Evolutionary conservation across 2,888 invertebrate species (phyloP), one percentile per base, ranked within the genome.

Genomic region (Drosophila anomalipes): DNA sequence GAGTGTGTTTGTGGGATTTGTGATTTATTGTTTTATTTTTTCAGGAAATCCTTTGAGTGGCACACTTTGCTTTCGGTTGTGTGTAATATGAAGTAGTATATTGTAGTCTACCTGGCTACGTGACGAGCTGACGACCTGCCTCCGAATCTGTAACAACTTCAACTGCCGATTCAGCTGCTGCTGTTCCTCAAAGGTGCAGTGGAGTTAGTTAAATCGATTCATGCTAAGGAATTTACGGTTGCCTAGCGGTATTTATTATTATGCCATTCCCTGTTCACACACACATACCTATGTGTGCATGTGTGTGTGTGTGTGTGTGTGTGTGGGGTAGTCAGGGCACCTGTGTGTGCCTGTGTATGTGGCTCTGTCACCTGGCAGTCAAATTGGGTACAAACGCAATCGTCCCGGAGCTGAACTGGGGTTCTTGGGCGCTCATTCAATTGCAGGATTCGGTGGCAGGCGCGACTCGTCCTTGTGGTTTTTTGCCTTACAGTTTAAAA

Each of bases 241-340:
- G 90, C 90, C 91, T 89, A 90, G 90, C 86, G 78, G 91, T 84
- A 81, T 86, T 86, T 89, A 82, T 88, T 87, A 90, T 88, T 88
- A 91, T 86, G 83, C 74, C 58, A 32, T 53, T 37, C 41, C 49
- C 70, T 54, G 67, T 57, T 69, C 47, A 47, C 22, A 47, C 47
- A 35, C 14, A 35, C 35, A 4, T 35, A 14, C 35, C 4, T 12
- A 37, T 53, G 22, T 37, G n/a, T 10, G 10, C 37, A 47, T 26
- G n/a, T 57, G 14, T 44, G 35, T 12, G 33, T 7, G 12, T 33
- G 26, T 60, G 16, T 37, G 35, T 4, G 33, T 7, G 12, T 73
- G 44, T 52, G 19, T 63, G 62, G 77, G 66, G 77, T 77, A 78
- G 63, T 54, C 59, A 72, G 62, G 65, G 51, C 59, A 63, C 16